Evolutionary conservation across 2,888 invertebrate species (phyloP).

Genomic region (Lasioglossum marginatum): DNA sequence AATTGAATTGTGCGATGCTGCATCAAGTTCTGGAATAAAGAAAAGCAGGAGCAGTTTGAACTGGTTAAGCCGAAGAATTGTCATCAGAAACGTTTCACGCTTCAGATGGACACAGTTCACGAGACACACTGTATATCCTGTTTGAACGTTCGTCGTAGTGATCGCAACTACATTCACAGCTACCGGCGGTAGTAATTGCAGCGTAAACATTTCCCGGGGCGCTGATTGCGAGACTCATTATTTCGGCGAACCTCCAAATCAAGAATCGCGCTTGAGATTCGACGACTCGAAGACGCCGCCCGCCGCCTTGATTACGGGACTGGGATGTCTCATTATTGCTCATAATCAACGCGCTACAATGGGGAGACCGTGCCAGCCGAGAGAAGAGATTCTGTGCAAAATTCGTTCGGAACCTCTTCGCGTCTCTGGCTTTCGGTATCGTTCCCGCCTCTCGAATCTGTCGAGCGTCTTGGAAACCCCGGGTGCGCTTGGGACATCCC

Average conservation of each 20-base stretch:
- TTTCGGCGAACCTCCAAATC: conserved; percentile 77
- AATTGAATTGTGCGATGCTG: neutral
- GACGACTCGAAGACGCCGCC: conserved; percentile 67
- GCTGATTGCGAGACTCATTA: conserved; percentile 83
- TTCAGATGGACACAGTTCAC: neutral
- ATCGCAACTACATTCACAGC: conserved; percentile 42
- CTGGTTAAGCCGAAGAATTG: neutral
- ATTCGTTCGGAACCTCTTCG: conserved; percentile 32
- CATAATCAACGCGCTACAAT: conserved; percentile 80
- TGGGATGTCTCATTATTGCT: conserved; percentile 79
- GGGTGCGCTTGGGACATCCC: neutral
- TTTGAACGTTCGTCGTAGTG: neutral
- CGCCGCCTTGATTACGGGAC: conserved; percentile 70
- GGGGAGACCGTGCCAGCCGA: conserved; percentile 33
- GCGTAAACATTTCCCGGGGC: conserved; percentile 80
- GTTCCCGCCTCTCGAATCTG: conserved; percentile 3
- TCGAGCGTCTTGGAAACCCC: neutral
- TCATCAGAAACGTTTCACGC: neutral
- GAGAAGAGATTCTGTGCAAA: conserved; percentile 44
- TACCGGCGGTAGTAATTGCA: conserved; percentile 76
- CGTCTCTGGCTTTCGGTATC: neutral
- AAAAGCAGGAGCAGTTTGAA: neutral
- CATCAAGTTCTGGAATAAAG: neutral
- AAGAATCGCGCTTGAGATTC: conserved; percentile 76
- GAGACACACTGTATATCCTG: conserved; percentile 6